Percentiles rank a stretch among this genome's conserved stretches.
phyloP scores from a whole-genome alignment of 2,888 invertebrate genomes.

The Bedellia somnulentella region DNA sequence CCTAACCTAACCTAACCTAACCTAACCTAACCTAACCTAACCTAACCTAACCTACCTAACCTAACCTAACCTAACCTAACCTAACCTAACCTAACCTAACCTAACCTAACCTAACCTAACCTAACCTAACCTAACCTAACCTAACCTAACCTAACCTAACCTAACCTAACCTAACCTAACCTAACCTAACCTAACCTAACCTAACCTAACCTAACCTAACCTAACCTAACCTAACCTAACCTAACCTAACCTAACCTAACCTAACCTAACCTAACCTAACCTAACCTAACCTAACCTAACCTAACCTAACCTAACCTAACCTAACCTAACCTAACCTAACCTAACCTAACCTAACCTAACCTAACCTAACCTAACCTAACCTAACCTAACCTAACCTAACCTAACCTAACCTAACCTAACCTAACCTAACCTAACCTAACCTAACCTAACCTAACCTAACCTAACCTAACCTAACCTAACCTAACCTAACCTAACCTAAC shows the following conservation, averaged over 20 bases:
- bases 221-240: constrained; percentile 8
- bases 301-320: constrained; percentile 10
- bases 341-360: constrained; percentile 11
- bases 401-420: constrained; percentile 13
- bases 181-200: constrained; percentile 7
- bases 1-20: constrained; percentile 5
- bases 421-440: constrained; percentile 11
- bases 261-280: constrained; percentile 10
- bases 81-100: constrained; percentile 1
- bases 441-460: constrained; percentile 7
- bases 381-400: constrained; percentile 13
- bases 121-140: constrained; percentile 4
- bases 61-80: constrained; percentile 2
- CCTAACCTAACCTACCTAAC: constrained; percentile 2
- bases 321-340: constrained; percentile 12
- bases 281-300: constrained; percentile 9
- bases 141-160: constrained; percentile 4
- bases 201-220: constrained; percentile 3
- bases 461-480: constrained; percentile 7
- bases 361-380: constrained; percentile 12
- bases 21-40: constrained; percentile 7
- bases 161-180: constrained; percentile 7
- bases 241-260: constrained; percentile 9
- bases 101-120: constrained; percentile 4
- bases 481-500: constrained; percentile 7